A percentile compares a stretch with the other conserved stretches of the same genome.
These are phyloP conservation scores for Lamprologus ornatipinnis DNA, from an alignment of 2,113 vertebrate species.

Conservation along the genomic window DNA sequence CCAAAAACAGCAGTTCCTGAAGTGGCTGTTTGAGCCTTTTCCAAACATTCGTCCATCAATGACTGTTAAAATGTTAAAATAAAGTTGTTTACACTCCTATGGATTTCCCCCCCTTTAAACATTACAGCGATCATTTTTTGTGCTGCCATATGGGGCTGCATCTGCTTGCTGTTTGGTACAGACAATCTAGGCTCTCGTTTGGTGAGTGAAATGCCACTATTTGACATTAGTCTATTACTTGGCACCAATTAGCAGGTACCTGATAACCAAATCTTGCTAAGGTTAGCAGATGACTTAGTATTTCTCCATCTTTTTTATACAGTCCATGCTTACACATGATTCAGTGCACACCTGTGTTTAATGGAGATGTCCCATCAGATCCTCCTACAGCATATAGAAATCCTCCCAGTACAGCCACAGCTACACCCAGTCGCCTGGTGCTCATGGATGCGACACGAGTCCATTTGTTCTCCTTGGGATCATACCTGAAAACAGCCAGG, in stretches of 20 bases:
- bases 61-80: neutral
- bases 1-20: neutral
- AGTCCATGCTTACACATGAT: neutral
- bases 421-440: constrained; percentile 91
- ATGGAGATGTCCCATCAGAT: constrained; percentile 95
- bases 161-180: neutral
- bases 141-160: neutral
- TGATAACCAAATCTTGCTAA: neutral
- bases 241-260: neutral
- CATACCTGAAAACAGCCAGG: constrained; percentile 75
- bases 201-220: neutral
- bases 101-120: neutral
- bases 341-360: constrained; percentile 85
- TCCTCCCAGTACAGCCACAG: constrained; percentile 92
- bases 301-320: neutral
- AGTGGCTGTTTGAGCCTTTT: neutral
- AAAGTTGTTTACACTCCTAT: neutral
- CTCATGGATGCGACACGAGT: constrained; percentile 98
- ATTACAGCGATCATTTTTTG: fast-evolving
- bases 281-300: neutral
- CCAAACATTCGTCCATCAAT: neutral
- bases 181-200: fast-evolving
- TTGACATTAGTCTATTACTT: neutral
- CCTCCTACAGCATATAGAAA: constrained; percentile 96
- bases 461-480: constrained; percentile 99